These are phyloP conservation scores for Plecotus auritus DNA, from an alignment of 2,113 vertebrate genomes.

Conservation along the genomic window DNA sequence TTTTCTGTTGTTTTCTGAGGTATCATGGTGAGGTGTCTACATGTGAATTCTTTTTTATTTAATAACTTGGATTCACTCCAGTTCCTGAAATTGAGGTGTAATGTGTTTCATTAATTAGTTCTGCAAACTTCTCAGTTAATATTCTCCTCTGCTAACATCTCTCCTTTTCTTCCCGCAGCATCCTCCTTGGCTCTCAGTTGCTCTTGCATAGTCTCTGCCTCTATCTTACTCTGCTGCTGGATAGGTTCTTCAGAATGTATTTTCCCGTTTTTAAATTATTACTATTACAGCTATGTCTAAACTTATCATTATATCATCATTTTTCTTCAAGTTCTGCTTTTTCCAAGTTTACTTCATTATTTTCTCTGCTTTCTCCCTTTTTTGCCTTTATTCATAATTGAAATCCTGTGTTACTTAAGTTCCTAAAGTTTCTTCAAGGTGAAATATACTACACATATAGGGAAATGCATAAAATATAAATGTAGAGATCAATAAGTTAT, in stretches of 20 bases:
- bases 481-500: background rate
- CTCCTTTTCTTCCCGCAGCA: background rate
- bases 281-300: background rate
- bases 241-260: background rate
- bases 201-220: background rate
- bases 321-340: background rate
- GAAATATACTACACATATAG: background rate
- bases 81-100: background rate
- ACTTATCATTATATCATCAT: background rate
- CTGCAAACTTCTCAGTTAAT: background rate
- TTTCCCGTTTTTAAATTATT: background rate
- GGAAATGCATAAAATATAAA: background rate
- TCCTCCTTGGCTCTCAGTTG: background rate
- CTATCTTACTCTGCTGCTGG: background rate
- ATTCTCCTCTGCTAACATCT: background rate
- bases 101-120: background rate
- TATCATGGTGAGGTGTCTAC: background rate
- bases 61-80: background rate
- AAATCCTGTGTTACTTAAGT: background rate
- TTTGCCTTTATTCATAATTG: background rate
- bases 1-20: background rate
- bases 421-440: background rate
- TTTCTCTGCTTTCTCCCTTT: background rate
- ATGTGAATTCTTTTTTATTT: background rate
- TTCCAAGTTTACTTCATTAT: background rate